Evolutionary conservation across 1,140 invertebrate genomes (phyloP).

Genomic region (Solenopsis invicta): DNA sequence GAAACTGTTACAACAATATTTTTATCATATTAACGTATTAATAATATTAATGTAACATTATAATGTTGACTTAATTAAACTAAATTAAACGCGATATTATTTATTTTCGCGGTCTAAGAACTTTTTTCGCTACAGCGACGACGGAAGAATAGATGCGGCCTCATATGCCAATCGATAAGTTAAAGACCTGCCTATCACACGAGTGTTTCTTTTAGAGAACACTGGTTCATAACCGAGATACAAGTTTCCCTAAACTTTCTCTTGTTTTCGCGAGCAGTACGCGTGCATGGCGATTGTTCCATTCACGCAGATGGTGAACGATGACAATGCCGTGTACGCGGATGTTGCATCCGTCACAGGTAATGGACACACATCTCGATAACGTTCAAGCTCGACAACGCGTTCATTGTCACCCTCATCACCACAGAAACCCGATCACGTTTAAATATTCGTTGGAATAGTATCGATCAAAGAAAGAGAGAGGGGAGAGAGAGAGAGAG

Average conservation of each 20-base stretch:
- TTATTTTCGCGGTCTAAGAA: background rate
- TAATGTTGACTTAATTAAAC: background rate
- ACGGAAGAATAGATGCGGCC: background rate
- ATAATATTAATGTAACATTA: background rate
- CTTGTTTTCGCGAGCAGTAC: background rate
- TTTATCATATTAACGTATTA: background rate
- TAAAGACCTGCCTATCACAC: background rate
- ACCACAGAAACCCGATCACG: constrained; percentile 46
- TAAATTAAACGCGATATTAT: constrained; percentile 4
- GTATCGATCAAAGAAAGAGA: constrained; percentile 13
- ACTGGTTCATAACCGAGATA: background rate
- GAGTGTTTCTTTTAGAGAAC: background rate
- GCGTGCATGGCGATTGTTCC: background rate
- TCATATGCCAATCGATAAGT: background rate
- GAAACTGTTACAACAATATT: background rate
- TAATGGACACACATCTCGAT: constrained; percentile 63
- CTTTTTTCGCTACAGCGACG: background rate
- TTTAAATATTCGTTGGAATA: constrained; percentile 50
- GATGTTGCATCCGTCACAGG: constrained; percentile 31
- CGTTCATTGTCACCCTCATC: constrained; percentile 49
- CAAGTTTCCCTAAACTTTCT: background rate
- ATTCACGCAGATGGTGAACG: background rate
- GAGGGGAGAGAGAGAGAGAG: background rate
- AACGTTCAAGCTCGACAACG: constrained; percentile 51
- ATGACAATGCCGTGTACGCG: constrained; percentile 12